Percentiles rank a stretch among this genome's conserved stretches.
Conservation (phyloP, 2,113 vertebrate species). For the Dipodomys ordii region DNA sequence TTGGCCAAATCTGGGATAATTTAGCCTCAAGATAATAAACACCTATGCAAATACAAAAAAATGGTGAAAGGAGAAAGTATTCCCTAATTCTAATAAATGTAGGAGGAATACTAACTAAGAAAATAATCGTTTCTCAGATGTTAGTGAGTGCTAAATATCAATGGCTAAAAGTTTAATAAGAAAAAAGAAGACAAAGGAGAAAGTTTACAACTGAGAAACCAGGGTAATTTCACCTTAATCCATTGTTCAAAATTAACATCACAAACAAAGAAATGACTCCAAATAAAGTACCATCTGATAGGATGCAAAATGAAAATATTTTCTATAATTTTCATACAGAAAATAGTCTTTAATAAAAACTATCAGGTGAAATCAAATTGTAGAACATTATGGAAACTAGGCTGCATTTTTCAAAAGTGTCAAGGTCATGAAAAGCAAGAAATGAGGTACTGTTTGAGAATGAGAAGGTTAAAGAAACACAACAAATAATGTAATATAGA, state of each 20-base stretch:
- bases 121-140: conserved; percentile 16
- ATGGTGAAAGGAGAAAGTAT: background rate
- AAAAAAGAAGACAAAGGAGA: background rate
- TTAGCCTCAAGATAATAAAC: background rate
- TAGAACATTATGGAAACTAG: background rate
- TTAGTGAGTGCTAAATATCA: background rate
- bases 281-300: background rate
- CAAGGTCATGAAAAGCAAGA: conserved; percentile 45
- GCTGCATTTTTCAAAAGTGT: conserved; percentile 4
- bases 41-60: background rate
- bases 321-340: background rate
- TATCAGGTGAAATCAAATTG: background rate
- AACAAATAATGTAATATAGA: background rate
- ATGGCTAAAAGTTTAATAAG: background rate
- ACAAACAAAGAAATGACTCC: background rate
- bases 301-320: background rate
- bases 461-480: background rate
- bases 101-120: background rate
- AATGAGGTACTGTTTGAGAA: background rate
- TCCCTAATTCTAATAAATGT: background rate
- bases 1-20: background rate
- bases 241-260: background rate
- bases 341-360: conserved; percentile 24
- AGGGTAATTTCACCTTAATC: background rate
- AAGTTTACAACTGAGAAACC: background rate